Percentiles rank a stretch among this genome's conserved stretches.
Evolutionary conservation across 2,888 invertebrate species (phyloP).

Genomic region (Coecobrya sp.): DNA sequence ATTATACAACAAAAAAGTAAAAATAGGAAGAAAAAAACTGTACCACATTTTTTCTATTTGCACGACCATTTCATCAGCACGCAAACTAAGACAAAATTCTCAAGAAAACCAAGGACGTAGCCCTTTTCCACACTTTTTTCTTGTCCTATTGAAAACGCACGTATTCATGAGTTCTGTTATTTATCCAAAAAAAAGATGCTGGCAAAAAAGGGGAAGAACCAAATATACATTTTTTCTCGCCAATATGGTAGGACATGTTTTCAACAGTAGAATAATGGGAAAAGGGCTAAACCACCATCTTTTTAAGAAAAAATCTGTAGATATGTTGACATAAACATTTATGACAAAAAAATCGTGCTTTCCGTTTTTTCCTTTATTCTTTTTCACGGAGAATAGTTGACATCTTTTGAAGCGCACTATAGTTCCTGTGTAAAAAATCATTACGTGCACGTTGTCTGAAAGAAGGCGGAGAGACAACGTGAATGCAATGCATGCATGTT

Average conservation of each 20-base stretch:
- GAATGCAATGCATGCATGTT: constrained; percentile 12
- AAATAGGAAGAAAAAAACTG: not conserved
- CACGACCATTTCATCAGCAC: not conserved
- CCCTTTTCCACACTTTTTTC: constrained; percentile 28
- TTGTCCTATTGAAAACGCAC: constrained; percentile 27
- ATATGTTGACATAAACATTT: constrained; percentile 43
- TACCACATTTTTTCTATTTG: not conserved
- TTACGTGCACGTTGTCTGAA: not conserved
- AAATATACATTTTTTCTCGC: constrained; percentile 23
- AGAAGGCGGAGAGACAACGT: not conserved
- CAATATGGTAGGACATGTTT: constrained; percentile 52
- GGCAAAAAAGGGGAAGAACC: constrained; percentile 25
- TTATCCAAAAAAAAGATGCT: constrained; percentile 40
- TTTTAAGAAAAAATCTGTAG: constrained; percentile 23
- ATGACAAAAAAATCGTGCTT: constrained; percentile 19
- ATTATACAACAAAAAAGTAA: not conserved
- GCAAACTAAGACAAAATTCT: not conserved
- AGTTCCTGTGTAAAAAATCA: constrained; percentile 28
- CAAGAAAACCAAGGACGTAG: not conserved
- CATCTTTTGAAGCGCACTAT: constrained; percentile 31
- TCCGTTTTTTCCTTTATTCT: constrained; percentile 32
- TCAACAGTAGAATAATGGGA: constrained; percentile 20
- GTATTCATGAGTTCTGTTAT: constrained; percentile 56
- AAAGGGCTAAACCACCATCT: constrained; percentile 50
- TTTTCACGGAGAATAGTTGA: constrained; percentile 40